Base-by-base conservation (phyloP, 2,113 vertebrate species). In the Onychostoma macrolepis region DNA sequence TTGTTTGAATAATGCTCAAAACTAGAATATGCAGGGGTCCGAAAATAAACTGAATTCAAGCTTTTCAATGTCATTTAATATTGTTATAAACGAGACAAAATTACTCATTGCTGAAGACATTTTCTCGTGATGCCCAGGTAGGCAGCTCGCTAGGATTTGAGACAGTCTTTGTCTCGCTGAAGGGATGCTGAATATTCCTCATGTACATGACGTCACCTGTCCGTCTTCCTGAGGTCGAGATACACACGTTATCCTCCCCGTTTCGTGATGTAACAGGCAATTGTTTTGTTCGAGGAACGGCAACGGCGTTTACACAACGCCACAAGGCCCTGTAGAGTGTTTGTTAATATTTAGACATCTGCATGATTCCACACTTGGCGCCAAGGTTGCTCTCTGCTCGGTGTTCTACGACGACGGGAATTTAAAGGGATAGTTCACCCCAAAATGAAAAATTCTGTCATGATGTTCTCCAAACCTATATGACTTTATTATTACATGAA, bases 111-210 rank as follows among this genome's bases (percentile, higher is more conserved):
- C 3, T 45, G 41, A 4, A 17, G 2, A 17, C 6, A 45, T 28
- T 26, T 15, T 0, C 6, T 7, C 26, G n/a, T 76, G 36, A 19
- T 45, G 15, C 56, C 38, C 56, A 21, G 58, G 13, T 65, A 28
- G 58, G 58, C 58, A 45, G n/a, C 58, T 81, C 80, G 15, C 13
- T 45, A 6, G 58, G 58, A 6, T 81, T 81, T 45, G n/a, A 65
- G n/a, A 81, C 58, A 15, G 81, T 9, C 65, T 71, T 83, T 83
- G 81, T 89, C 72, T 87, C 58, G 41, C 74, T 53, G 74, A 80
- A 79, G 26, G 84, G 85, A 86, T 89, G 89, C 89, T 84, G 81
- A 86, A 87, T 77, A 65, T 79, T 87, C 65, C 85, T 77, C 67
- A 48, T 77, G 78, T 81, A 9, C 69, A 72, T 88, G 89, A 88